phyloP scores from a whole-genome alignment of 2,113 vertebrate species.

The Vidua macroura region DNA sequence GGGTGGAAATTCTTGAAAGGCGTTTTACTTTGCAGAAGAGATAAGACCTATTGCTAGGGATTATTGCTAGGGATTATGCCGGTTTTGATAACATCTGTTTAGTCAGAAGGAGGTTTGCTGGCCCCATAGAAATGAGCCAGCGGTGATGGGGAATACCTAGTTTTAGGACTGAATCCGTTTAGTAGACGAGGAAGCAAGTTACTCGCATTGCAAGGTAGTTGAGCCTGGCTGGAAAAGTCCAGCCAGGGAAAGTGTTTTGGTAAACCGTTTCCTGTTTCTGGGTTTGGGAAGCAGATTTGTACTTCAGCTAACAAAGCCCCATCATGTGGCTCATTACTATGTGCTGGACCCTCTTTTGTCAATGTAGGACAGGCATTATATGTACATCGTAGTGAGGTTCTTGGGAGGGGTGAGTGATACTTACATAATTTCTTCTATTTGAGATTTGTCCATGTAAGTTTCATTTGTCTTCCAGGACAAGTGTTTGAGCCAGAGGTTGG shows the following conservation, averaged over 20 bases:
- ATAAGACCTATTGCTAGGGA: fast-evolving
- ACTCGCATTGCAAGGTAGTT: fast-evolving
- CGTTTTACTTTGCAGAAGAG: background rate
- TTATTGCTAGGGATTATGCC: too few relatives aligned
- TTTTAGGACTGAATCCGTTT: background rate
- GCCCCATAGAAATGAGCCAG: fast-evolving
- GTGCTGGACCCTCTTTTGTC: background rate
- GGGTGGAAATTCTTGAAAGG: background rate
- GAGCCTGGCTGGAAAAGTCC: background rate
- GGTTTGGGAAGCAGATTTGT: background rate
- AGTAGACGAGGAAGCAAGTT: background rate
- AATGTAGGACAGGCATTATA: fast-evolving
- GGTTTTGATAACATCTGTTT: fast-evolving
- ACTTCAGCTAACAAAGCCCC: fast-evolving
- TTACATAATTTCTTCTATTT: background rate
- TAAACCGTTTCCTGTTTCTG: background rate
- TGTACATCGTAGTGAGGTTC: background rate
- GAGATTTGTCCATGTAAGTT: background rate
- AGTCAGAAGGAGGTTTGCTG: background rate
- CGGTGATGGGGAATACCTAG: fast-evolving
- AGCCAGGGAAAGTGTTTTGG: background rate
- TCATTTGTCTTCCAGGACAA: background rate
- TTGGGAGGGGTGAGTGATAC: background rate
- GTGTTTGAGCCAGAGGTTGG: fast-evolving
- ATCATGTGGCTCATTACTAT: fast-evolving